phyloP scores from a whole-genome alignment of 2,113 vertebrate species.

The Periophthalmus modestus region DNA sequence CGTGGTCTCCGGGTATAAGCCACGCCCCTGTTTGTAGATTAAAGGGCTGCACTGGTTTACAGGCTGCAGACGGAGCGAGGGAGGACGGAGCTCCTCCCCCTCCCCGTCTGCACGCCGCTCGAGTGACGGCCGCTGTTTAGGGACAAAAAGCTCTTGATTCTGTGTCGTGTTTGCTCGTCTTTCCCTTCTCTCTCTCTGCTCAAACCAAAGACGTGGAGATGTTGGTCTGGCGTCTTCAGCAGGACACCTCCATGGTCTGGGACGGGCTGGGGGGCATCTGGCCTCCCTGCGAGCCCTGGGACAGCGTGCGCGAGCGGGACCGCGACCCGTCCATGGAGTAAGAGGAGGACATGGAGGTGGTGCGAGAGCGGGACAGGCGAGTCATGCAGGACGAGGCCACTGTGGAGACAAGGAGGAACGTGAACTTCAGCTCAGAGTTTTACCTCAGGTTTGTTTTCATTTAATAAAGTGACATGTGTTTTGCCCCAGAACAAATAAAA shows the following conservation, averaged over 20 bases:
- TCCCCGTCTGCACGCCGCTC: conserved; percentile 13
- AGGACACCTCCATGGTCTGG: conserved; percentile 90
- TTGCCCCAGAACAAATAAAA: too few relatives aligned
- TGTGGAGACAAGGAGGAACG: conserved; percentile 52
- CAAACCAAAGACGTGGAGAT: not conserved
- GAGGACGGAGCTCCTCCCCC: conserved; percentile 30
- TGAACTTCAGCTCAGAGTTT: too few relatives aligned
- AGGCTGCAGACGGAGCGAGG: conserved; percentile 51
- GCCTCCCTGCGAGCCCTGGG: conserved; percentile 87
- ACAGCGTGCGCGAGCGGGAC: conserved; percentile 86
- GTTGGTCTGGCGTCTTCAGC: conserved; percentile 69
- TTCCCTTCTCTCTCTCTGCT: conserved; percentile 16
- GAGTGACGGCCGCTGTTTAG: conserved; percentile 52
- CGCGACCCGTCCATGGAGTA: conserved; percentile 85
- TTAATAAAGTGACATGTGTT: too few relatives aligned
- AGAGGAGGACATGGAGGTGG: conserved; percentile 88
- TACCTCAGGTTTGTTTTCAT: not conserved
- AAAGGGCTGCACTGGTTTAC: conserved; percentile 58
- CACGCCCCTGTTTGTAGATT: conserved; percentile 45
- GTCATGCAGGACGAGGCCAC: conserved; percentile 94
- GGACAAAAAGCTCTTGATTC: conserved; percentile 61
- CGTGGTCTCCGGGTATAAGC: conserved; percentile 42
- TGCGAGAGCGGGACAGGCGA: conserved; percentile 89
- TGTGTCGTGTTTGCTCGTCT: conserved; percentile 34
- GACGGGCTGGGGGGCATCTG: conserved; percentile 81